Conservation (phyloP, 2,888 invertebrate species). For the Aporophyla lueneburgensis region DNA sequence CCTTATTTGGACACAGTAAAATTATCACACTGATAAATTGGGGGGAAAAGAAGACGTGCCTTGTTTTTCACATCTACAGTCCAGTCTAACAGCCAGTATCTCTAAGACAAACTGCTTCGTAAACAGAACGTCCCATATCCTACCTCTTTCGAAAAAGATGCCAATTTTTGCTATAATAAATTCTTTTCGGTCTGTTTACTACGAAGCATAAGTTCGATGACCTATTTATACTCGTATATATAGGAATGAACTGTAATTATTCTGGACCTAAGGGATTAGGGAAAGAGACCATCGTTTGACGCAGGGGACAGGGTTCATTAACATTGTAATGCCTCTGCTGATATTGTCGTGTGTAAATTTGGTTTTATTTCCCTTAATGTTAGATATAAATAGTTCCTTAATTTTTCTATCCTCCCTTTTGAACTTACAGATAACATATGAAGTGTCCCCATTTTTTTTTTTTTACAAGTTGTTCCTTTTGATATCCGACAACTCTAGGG, state of each 20-base stretch:
- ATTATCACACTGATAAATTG: neutral
- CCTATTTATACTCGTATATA: neutral
- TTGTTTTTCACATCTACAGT: neutral
- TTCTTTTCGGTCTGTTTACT: constrained; percentile 28
- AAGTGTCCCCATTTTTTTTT: too few species aligned
- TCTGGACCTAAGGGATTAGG: constrained; percentile 24
- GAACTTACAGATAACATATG: too few species aligned
- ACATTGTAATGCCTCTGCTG: constrained; percentile 16
- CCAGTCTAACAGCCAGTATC: neutral
- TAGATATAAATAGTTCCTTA: too few species aligned
- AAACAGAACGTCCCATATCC: neutral
- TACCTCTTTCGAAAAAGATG: constrained; percentile 2
- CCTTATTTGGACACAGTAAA: neutral
- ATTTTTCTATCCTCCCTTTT: too few species aligned
- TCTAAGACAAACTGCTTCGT: constrained; percentile 4
- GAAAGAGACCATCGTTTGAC: neutral
- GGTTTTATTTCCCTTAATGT: neutral
- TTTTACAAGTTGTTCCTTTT: too few species aligned
- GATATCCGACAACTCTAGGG: too few species aligned
- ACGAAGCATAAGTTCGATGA: constrained; percentile 26
- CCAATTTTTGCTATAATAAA: constrained; percentile 9
- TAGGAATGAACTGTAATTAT: constrained; percentile 18
- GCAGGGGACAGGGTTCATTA: constrained; percentile 19
- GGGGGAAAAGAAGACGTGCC: rapidly evolving
- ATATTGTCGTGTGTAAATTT: neutral